Evolutionary conservation across 2,113 vertebrate species (phyloP).

Genomic region (Heterotilapia buettikoferi): DNA sequence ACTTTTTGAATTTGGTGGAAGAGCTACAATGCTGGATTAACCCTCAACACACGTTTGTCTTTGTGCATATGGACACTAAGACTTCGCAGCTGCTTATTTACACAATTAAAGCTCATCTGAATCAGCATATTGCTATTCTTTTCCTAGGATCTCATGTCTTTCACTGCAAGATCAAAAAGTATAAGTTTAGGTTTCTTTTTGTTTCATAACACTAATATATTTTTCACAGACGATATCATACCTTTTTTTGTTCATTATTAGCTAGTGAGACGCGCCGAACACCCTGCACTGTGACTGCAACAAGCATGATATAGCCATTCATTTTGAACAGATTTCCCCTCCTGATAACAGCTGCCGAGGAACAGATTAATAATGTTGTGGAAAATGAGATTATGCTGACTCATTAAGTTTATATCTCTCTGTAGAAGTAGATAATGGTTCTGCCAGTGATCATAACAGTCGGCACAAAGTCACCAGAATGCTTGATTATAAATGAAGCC

Average conservation of each 20-base stretch:
- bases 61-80: background rate
- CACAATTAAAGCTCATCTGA: background rate
- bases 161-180: background rate
- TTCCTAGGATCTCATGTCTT: background rate
- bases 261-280: background rate
- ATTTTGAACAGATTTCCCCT: slow-evolving; percentile 13
- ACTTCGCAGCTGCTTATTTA: background rate
- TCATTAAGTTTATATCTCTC: slow-evolving; percentile 58
- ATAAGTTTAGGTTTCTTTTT: background rate
- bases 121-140: background rate
- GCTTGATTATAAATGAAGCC: slow-evolving; percentile 16
- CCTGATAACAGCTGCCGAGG: slow-evolving; percentile 32
- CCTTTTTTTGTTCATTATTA: background rate
- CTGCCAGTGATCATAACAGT: slow-evolving; percentile 27
- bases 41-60: background rate
- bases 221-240: background rate
- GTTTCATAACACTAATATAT: background rate
- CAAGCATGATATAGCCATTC: slow-evolving; percentile 12
- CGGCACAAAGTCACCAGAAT: slow-evolving; percentile 15
- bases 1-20: background rate
- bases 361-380: slow-evolving; percentile 61
- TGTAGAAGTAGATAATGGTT: slow-evolving; percentile 44
- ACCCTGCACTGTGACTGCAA: background rate
- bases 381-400: slow-evolving; percentile 54
- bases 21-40: background rate